Evolutionary conservation across 2,797 vertebrate species (phyloP).

Genomic region (Lacerta agilis): DNA sequence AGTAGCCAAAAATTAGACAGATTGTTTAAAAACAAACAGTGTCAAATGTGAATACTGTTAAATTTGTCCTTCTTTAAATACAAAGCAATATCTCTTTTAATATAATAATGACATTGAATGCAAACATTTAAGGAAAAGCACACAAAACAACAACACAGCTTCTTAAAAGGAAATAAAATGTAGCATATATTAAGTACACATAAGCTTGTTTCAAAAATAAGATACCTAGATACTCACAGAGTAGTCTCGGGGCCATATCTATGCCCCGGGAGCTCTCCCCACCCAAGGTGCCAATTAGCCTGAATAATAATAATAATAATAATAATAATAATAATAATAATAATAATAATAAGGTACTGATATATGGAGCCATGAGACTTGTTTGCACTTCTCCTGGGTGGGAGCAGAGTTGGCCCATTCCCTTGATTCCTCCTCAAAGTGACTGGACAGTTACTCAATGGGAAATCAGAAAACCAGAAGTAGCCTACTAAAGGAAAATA

Average conservation of each 20-base stretch:
- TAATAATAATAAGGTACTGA: neutral
- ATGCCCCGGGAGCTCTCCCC: neutral
- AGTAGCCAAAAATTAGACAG: conserved; percentile 81
- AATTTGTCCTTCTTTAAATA: conserved; percentile 18
- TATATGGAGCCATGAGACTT: neutral
- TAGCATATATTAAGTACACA: conserved; percentile 34
- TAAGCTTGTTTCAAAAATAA: conserved; percentile 36
- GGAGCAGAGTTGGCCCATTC: neutral
- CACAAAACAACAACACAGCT: conserved; percentile 27
- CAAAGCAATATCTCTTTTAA: conserved; percentile 47
- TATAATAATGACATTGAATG: conserved; percentile 17
- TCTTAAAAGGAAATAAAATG: conserved; percentile 31
- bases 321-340: too few relatives aligned
- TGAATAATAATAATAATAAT: too few relatives aligned
- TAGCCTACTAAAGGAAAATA: conserved; percentile 51
- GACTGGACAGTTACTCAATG: neutral
- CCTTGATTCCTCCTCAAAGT: neutral
- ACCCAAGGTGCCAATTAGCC: neutral
- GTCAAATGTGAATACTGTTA: conserved; percentile 54
- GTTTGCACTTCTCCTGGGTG: neutral
- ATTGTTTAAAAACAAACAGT: conserved; percentile 52
- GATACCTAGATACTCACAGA: conserved; percentile 31
- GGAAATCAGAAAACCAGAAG: conserved; percentile 13
- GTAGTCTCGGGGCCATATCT: neutral
- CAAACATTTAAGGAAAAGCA: conserved; percentile 37